Evolutionary conservation across 2,797 vertebrate species (phyloP).

Genomic region (Manis pentadactyla): DNA sequence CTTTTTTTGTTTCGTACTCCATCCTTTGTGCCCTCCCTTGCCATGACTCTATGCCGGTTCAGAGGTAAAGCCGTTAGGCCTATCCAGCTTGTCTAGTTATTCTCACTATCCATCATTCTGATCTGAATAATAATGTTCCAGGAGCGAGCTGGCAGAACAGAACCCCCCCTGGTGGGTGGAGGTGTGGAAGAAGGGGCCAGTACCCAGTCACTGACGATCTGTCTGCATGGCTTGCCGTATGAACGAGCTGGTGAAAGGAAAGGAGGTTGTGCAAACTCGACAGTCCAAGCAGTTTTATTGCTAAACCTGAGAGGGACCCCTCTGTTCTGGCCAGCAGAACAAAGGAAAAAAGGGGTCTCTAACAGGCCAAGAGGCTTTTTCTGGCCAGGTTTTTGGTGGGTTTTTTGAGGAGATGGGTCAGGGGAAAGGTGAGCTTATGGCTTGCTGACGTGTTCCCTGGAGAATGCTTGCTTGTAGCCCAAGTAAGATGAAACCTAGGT

Average conservation of each 20-base stretch:
- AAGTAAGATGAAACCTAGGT: no score
- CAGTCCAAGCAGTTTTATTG: no score
- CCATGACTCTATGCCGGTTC: not conserved
- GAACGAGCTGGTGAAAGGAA: not conserved
- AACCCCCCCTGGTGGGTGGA: not conserved
- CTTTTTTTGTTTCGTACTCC: not conserved
- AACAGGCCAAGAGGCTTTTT: no score
- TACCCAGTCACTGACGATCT: not conserved
- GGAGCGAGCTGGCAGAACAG: not conserved
- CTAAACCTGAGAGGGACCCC: no score
- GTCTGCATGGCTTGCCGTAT: not conserved
- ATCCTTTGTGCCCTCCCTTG: not conserved
- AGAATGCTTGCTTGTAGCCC: no score
- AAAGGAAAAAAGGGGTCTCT: no score
- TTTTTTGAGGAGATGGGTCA: no score
- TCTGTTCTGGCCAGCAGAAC: no score
- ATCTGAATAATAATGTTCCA: not conserved
- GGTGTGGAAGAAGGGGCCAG: not conserved
- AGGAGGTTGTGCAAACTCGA: no score
- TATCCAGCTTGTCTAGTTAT: not conserved
- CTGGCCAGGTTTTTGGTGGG: no score
- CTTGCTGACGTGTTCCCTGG: no score
- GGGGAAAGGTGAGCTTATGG: no score
- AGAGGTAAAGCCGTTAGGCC: not conserved
- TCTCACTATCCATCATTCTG: not conserved